Evolutionary conservation across 2,888 invertebrate genomes (phyloP).

Genomic region (Cremastinae sp.): DNA sequence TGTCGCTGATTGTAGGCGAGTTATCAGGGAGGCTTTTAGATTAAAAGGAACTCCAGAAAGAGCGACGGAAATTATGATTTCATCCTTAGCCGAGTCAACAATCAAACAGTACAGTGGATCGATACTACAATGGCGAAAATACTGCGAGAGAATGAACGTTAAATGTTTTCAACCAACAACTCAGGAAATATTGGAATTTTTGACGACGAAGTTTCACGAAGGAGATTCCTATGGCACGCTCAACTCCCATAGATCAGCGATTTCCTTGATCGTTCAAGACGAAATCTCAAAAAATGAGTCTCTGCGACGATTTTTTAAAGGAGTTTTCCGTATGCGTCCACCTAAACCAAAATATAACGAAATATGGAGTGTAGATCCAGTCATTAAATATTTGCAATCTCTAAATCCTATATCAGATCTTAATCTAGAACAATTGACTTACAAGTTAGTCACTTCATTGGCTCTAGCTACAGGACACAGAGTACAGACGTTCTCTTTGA

Average conservation of each 20-base stretch:
- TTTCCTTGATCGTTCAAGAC: slow-evolving; percentile 60
- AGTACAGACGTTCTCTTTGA: slow-evolving; percentile 52
- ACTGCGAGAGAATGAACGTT: slow-evolving; percentile 51
- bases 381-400: slow-evolving; percentile 31
- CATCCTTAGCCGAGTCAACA: slow-evolving; percentile 64
- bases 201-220: slow-evolving; percentile 45
- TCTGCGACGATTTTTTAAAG: slow-evolving; percentile 38
- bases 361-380: slow-evolving; percentile 27
- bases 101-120: slow-evolving; percentile 64
- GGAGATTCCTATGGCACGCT: slow-evolving; percentile 27
- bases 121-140: slow-evolving; percentile 65
- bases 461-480: slow-evolving; percentile 58
- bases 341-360: slow-evolving; percentile 35
- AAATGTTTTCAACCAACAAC: slow-evolving; percentile 40
- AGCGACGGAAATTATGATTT: slow-evolving; percentile 53
- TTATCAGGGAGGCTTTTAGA: slow-evolving; percentile 65
- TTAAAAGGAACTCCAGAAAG: slow-evolving; percentile 57
- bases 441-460: slow-evolving; percentile 35
- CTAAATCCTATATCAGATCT: slow-evolving; percentile 22
- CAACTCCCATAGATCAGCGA: slow-evolving; percentile 62
- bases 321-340: slow-evolving; percentile 28
- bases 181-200: slow-evolving; percentile 44
- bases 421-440: slow-evolving; percentile 28
- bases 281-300: slow-evolving; percentile 48
- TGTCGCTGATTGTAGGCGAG: slow-evolving; percentile 69